Percentiles rank a stretch among this genome's conserved stretches.
These are phyloP conservation scores for Pseudomyrmex flavicornis DNA, from an alignment of 1,140 invertebrate species.

Conservation along the genomic window DNA sequence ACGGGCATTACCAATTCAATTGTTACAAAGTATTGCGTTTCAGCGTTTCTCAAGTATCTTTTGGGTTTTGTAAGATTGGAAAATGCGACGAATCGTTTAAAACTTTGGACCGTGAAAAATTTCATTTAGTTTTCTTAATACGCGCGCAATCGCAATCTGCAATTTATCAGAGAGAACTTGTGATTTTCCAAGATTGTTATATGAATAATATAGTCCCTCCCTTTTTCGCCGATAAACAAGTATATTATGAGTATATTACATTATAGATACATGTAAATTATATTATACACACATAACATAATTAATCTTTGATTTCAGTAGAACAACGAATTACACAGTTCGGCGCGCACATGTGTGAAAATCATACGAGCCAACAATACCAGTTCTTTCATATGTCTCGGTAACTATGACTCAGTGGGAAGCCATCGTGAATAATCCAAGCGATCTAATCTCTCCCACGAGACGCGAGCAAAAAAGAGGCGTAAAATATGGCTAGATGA, in stretches of 20 bases:
- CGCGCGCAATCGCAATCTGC: too few species aligned
- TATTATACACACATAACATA: background rate
- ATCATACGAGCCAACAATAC: slow-evolving; percentile 8
- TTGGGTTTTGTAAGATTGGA: background rate
- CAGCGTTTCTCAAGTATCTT: slow-evolving; percentile 30
- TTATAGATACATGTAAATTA: too few species aligned
- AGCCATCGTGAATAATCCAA: slow-evolving; percentile 65
- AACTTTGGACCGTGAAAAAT: background rate
- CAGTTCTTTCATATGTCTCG: slow-evolving; percentile 29
- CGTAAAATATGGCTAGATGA: slow-evolving; percentile 61
- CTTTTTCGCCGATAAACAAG: too few species aligned
- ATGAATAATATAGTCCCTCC: too few species aligned
- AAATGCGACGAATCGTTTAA: slow-evolving; percentile 10
- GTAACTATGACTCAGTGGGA: slow-evolving; percentile 47
- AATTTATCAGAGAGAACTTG: too few species aligned
- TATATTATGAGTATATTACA: too few species aligned
- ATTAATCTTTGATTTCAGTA: background rate
- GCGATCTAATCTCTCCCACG: slow-evolving; percentile 62
- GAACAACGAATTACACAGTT: slow-evolving; percentile 5
- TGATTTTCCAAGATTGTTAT: too few species aligned
- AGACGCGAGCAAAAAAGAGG: slow-evolving; percentile 51
- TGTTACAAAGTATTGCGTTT: slow-evolving; percentile 57
- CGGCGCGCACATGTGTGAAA: background rate
- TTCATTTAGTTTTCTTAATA: too few species aligned
- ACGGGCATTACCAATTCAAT: slow-evolving; percentile 55